These are phyloP conservation scores for Theropithecus gelada DNA, from an alignment of 2,113 vertebrate genomes.

Conservation along the genomic window DNA sequence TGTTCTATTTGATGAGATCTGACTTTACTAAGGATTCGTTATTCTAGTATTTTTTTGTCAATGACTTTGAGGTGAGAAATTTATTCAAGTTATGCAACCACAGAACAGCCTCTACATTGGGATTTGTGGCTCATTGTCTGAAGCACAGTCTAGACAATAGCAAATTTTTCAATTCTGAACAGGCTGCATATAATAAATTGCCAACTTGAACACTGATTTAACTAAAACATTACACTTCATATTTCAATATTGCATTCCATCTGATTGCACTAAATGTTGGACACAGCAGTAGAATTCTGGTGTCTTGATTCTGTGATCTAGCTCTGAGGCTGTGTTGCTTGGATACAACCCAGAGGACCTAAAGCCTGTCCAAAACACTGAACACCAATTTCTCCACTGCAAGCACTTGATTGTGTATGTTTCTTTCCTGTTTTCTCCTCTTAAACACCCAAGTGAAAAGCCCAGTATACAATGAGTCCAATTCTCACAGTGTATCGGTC, in stretches of 20 bases:
- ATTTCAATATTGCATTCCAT: conserved; percentile 69
- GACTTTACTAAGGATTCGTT: conserved; percentile 30
- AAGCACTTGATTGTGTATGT: background rate
- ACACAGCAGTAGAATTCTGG: conserved; percentile 36
- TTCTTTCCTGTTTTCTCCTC: background rate
- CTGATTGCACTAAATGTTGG: conserved; percentile 57
- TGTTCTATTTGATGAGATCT: background rate
- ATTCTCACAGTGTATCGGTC: background rate
- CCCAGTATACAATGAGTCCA: background rate
- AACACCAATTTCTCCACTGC: background rate
- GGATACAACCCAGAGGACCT: conserved; percentile 37
- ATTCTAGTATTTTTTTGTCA: conserved; percentile 60
- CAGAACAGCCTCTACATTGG: conserved; percentile 46
- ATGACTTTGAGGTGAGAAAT: conserved; percentile 14
- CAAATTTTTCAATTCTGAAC: conserved; percentile 68
- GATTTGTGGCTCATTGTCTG: conserved; percentile 67
- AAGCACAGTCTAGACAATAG: conserved; percentile 75
- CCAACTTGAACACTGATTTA: conserved; percentile 67
- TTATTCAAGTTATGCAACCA: conserved; percentile 67
- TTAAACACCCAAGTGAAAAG: background rate
- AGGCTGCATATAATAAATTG: conserved; percentile 35
- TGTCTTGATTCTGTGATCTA: conserved; percentile 53
- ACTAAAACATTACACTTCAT: conserved; percentile 69
- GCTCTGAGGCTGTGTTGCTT: conserved; percentile 33
- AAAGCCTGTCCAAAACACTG: background rate